Conservation (phyloP, 2,888 invertebrate species). For the Ceratothoa steindachneri region DNA sequence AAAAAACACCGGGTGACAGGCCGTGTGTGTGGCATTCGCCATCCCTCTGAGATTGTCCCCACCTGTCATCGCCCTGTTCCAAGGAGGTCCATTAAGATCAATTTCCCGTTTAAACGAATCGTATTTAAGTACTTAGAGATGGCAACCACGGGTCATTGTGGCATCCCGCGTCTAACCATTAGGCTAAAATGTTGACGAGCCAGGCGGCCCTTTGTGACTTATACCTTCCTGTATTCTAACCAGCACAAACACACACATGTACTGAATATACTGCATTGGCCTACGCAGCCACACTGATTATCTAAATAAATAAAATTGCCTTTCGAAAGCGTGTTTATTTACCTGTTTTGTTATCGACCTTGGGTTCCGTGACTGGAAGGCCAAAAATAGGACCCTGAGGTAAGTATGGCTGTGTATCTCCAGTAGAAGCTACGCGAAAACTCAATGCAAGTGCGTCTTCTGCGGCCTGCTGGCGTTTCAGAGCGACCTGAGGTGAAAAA, state of each 20-base stretch:
- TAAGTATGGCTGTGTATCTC: constrained; percentile 66
- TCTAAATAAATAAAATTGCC: too few species aligned
- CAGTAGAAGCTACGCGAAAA: constrained; percentile 76
- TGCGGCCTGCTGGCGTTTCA: constrained; percentile 93
- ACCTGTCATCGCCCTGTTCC: too few species aligned
- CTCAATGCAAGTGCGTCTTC: constrained; percentile 94
- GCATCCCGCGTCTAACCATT: background rate
- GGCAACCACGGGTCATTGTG: background rate
- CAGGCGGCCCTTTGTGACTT: too few species aligned
- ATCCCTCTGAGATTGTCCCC: too few species aligned
- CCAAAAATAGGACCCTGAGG: constrained; percentile 90
- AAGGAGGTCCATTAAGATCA: constrained; percentile 5
- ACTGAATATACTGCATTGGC: too few species aligned
- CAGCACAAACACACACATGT: too few species aligned
- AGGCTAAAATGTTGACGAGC: background rate
- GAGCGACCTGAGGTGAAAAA: constrained; percentile 68
- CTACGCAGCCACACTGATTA: too few species aligned
- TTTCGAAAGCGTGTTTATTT: too few species aligned
- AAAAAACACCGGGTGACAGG: background rate
- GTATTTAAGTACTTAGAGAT: background rate
- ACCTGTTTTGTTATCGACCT: constrained; percentile 19
- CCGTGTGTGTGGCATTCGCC: background rate
- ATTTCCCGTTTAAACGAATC: background rate
- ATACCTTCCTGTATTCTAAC: too few species aligned
- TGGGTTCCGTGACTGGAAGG: constrained; percentile 73